Evolutionary conservation across 2,888 invertebrate species (phyloP).

Genomic region (Ophraella communa): DNA sequence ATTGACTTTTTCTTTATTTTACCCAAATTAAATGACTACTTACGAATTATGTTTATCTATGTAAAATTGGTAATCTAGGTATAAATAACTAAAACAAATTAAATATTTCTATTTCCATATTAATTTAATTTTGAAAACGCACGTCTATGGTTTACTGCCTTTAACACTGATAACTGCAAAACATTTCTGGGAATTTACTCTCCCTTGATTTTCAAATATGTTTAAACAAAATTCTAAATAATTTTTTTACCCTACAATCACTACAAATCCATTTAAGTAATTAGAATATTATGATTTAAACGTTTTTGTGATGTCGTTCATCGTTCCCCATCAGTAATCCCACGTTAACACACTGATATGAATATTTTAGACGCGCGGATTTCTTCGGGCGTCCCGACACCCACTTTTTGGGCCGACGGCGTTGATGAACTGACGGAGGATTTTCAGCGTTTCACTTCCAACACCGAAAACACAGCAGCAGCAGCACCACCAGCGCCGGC

Average conservation of each 20-base stretch:
- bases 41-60: too few species aligned
- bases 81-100: too few species aligned
- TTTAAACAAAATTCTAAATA: too few species aligned
- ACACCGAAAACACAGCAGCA: constrained; percentile 1
- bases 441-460: constrained; percentile 1
- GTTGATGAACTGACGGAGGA: constrained; percentile 2
- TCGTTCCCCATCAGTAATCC: constrained; percentile 6
- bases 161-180: too few species aligned
- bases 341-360: neutral
- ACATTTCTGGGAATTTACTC: too few species aligned
- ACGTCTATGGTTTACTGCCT: too few species aligned
- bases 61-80: too few species aligned
- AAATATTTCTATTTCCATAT: too few species aligned
- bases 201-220: too few species aligned
- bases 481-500: neutral
- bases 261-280: neutral
- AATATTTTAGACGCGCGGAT: constrained; percentile 6
- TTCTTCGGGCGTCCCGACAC: neutral
- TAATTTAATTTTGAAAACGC: too few species aligned
- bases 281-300: neutral
- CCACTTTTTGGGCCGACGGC: constrained; percentile 3
- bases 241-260: neutral
- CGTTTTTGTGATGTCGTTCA: neutral
- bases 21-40: too few species aligned
- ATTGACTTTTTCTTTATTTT: too few species aligned